A percentile compares a stretch with the other conserved stretches of the same genome.
phyloP scores from a whole-genome alignment of 2,797 vertebrate genomes.

The Margarornis squamiger region DNA sequence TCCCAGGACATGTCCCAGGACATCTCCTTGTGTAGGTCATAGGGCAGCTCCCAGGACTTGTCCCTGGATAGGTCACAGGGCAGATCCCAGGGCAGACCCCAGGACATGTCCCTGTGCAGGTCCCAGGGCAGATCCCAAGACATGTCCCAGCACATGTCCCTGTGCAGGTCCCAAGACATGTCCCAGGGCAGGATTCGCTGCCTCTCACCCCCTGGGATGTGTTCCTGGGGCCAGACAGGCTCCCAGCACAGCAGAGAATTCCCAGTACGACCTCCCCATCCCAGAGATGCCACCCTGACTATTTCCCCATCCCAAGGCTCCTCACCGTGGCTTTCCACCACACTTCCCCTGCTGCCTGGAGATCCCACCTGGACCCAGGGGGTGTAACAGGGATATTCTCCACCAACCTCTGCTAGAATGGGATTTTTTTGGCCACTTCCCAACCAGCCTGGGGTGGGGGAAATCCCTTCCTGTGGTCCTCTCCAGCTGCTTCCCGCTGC shows the following conservation, averaged over 20 bases:
- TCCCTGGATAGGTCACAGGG: not conserved
- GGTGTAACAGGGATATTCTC: rapidly evolving
- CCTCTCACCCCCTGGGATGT: not conserved
- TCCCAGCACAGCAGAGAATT: rapidly evolving
- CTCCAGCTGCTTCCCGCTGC: not conserved
- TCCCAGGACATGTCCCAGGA: not conserved
- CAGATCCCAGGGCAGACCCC: not conserved
- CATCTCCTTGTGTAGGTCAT: not conserved
- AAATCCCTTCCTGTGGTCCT: not conserved
- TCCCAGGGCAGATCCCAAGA: not conserved
- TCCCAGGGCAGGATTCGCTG: not conserved
- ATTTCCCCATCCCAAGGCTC: rapidly evolving
- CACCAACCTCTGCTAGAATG: not conserved
- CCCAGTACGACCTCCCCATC: not conserved
- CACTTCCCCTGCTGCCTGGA: not conserved
- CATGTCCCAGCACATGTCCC: not conserved
- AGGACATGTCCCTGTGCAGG: not conserved
- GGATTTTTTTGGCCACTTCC: not conserved
- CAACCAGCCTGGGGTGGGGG: not conserved
- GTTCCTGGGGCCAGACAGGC: rapidly evolving
- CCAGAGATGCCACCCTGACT: rapidly evolving
- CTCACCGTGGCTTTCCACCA: rapidly evolving
- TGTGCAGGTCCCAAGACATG: not conserved
- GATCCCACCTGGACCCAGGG: not conserved
- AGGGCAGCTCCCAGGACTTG: not conserved